Base-by-base conservation (phyloP, 2,113 vertebrate genomes). In the Poeciliopsis prolifica region DNA sequence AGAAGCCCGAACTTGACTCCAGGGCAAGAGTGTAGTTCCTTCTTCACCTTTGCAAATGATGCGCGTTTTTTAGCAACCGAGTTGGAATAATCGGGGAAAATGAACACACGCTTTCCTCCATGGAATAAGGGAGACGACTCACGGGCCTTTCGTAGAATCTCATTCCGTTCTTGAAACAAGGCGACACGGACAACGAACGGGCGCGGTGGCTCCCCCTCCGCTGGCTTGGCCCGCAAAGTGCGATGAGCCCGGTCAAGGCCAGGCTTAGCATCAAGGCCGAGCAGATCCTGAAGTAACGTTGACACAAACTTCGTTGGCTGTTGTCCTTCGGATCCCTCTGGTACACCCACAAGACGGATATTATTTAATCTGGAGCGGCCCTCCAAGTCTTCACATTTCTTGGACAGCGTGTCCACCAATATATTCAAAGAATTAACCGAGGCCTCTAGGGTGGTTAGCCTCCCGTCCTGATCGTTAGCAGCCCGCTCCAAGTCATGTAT, bases 21-120 rank as follows among this genome's bases (percentile, higher is more conserved):
- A 8, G 42, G 66, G 24, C 66, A 68, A 5, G n/a, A 68, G 28
- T 68, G 66, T 9, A 68, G 42, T 29, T 68, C 66, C 28, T n/a
- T 68, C 40, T 68, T 68, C 6, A 68, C 42, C 19, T 68, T 68
- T 0, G 26, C 1, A 29, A 68, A 68, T 1, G 42, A 7, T 5
- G 28, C 28, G n/a, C 42, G 40, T 12, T 30, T 68, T 10, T 68
- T 68, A 10, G 66, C 66, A 12, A 68, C 42, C 22, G 66, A n/a
- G 9, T 4, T 2, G 66, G 65, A 29, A 6, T 37, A 68, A 19
- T 68, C 65, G n/a, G 2, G 65, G 65, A 48, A 68, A 12, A 68
- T 28, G 40, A n/a, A 42, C 40, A 42, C 40, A 3, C 24, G 35
- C 11, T 15, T 40, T 26, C 65, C 65, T 15, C 19, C 9, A 19